A percentile compares a stretch with the other conserved stretches of the same genome.
phyloP scores from a whole-genome alignment of 2,888 invertebrate genomes.

The Diplolepis rosae region DNA sequence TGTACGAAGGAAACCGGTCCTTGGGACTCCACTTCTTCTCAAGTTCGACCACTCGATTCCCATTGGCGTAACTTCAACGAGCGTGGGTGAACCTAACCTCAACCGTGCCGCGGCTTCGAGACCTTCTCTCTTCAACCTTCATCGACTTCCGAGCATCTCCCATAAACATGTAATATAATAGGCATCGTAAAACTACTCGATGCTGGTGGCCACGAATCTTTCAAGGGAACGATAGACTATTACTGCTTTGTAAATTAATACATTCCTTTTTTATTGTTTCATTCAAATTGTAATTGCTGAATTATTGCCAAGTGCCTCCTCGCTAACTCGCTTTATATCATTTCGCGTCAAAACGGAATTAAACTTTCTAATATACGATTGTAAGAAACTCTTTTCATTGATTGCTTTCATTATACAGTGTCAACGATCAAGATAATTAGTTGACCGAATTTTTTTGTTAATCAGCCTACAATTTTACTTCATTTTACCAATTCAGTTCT shows the following conservation, averaged over 20 bases:
- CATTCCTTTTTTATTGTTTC: slow-evolving; percentile 23
- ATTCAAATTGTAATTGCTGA: slow-evolving; percentile 28
- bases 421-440: slow-evolving; percentile 7
- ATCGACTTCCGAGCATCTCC: slow-evolving; percentile 40
- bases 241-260: slow-evolving; percentile 25
- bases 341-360: slow-evolving; percentile 4
- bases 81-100: slow-evolving; percentile 51
- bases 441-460: neutral
- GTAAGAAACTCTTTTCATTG: slow-evolving; percentile 3
- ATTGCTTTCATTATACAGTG: slow-evolving; percentile 23
- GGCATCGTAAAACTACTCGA: slow-evolving; percentile 28
- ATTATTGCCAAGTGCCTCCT: slow-evolving; percentile 2
- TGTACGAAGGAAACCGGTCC: slow-evolving; percentile 60
- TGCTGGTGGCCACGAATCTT: slow-evolving; percentile 30
- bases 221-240: slow-evolving; percentile 14
- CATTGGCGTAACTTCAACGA: slow-evolving; percentile 59
- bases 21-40: slow-evolving; percentile 51
- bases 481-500: neutral
- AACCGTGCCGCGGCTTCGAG: slow-evolving; percentile 40
- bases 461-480: neutral
- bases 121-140: slow-evolving; percentile 47
- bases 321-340: slow-evolving; percentile 9
- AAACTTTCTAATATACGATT: slow-evolving; percentile 14
- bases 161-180: slow-evolving; percentile 31
- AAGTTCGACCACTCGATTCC: slow-evolving; percentile 48